These are phyloP conservation scores for Colinus virginianus DNA, from an alignment of 2,113 vertebrate species.

Conservation along the genomic window DNA sequence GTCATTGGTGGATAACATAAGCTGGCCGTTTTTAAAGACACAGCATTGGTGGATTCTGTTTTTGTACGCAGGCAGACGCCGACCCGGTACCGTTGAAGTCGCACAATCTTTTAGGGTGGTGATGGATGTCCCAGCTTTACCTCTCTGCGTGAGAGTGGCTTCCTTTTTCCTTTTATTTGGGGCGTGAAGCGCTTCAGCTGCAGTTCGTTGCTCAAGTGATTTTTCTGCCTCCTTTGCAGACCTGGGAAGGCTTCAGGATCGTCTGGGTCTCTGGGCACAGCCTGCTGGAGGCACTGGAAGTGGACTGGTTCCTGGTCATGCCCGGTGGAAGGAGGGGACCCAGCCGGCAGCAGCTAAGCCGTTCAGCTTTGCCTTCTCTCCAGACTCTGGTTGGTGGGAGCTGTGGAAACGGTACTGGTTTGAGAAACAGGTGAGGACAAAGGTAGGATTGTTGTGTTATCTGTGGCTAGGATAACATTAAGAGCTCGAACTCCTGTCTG, in stretches of 20 bases:
- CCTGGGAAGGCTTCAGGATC: conserved; percentile 66
- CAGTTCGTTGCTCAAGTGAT: not conserved
- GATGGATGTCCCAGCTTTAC: not conserved
- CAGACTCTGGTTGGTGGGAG: conserved; percentile 95
- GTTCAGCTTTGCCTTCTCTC: conserved; percentile 95
- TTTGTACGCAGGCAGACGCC: not conserved
- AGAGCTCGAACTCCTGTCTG: not conserved
- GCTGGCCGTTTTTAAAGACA: not conserved
- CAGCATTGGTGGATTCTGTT: not conserved
- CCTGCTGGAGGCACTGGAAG: conserved; percentile 77
- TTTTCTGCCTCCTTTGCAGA: conserved; percentile 68
- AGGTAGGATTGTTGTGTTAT: not conserved
- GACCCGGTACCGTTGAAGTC: not conserved
- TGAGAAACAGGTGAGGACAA: conserved; percentile 90
- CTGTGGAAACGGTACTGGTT: conserved; percentile 91
- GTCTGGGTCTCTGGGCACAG: conserved; percentile 69
- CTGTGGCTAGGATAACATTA: not conserved
- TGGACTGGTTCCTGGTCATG: conserved; percentile 87
- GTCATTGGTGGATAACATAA: not conserved
- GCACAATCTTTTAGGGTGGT: not conserved
- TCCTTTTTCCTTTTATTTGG: not conserved
- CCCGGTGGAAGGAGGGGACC: conserved; percentile 99
- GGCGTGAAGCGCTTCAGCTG: not conserved
- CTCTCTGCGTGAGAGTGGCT: not conserved
- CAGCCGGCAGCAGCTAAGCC: conserved; percentile 98